phyloP scores from a whole-genome alignment of 2,888 invertebrate species.

The Dolomedes plantarius region DNA sequence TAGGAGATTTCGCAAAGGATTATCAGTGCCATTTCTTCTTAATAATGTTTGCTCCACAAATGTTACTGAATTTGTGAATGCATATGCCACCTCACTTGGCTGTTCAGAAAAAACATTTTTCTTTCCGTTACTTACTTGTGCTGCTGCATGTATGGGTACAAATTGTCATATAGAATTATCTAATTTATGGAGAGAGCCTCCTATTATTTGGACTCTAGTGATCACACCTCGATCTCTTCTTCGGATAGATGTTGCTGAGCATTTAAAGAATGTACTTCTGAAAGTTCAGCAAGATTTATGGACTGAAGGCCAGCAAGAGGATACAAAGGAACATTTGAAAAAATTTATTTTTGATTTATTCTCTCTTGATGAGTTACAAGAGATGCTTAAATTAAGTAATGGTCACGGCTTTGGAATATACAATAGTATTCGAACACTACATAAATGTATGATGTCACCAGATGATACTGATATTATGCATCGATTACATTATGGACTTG shows the following conservation, averaged over 20 bases:
- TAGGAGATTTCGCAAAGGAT: conserved; percentile 59
- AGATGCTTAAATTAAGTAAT: conserved; percentile 51
- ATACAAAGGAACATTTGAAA: conserved; percentile 32
- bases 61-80: conserved; percentile 50
- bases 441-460: conserved; percentile 33
- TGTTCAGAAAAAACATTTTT: conserved; percentile 63
- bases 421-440: conserved; percentile 49
- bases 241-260: conserved; percentile 62
- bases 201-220: conserved; percentile 64
- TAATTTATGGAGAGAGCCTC: conserved; percentile 57
- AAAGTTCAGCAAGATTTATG: conserved; percentile 40
- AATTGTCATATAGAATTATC: conserved; percentile 44
- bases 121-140: conserved; percentile 66
- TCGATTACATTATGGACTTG: conserved; percentile 48
- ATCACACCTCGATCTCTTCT: conserved; percentile 49
- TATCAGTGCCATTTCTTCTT: conserved; percentile 59
- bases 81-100: conserved; percentile 50
- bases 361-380: conserved; percentile 41
- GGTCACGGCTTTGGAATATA: conserved; percentile 70
- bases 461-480: conserved; percentile 56
- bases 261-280: conserved; percentile 45
- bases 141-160: conserved; percentile 65
- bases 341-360: conserved; percentile 63
- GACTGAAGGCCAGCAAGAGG: conserved; percentile 22
- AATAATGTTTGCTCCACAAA: conserved; percentile 61